These are phyloP conservation scores for Ylistrum balloti DNA, from an alignment of 1,140 invertebrate genomes.

Conservation along the genomic window DNA sequence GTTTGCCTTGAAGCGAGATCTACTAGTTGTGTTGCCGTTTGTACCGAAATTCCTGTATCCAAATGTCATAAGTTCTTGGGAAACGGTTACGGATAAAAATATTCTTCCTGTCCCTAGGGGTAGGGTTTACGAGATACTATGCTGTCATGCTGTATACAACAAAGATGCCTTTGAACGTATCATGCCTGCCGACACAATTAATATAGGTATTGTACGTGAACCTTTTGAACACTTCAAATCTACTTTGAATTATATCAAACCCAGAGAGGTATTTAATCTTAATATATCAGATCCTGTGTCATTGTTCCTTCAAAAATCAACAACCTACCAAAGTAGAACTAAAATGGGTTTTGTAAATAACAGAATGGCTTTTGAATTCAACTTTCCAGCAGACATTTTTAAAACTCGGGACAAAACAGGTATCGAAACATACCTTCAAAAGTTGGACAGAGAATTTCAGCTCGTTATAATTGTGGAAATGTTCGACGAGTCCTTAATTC, in stretches of 20 bases:
- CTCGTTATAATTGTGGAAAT: constrained; percentile 84
- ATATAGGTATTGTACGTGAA: constrained; percentile 68
- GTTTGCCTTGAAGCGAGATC: constrained; percentile 55
- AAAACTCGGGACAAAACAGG: constrained; percentile 54
- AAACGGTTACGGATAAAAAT: constrained; percentile 41
- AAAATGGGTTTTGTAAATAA: constrained; percentile 66
- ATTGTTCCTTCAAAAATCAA: constrained; percentile 58
- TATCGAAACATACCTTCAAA: constrained; percentile 60
- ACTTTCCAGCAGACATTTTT: constrained; percentile 55
- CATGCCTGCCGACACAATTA: constrained; percentile 60
- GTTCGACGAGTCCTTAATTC: constrained; percentile 84
- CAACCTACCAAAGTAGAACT: constrained; percentile 52
- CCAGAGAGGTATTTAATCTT: constrained; percentile 32
- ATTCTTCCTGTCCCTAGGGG: neutral
- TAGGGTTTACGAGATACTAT: constrained; percentile 62
- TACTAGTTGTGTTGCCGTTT: constrained; percentile 53
- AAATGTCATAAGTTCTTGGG: neutral
- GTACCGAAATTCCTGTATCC: constrained; percentile 15
- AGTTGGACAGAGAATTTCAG: constrained; percentile 79
- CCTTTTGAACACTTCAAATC: constrained; percentile 70
- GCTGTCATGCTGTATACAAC: constrained; percentile 67
- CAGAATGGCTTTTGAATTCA: constrained; percentile 70
- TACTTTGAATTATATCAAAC: constrained; percentile 41
- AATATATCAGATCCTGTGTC: constrained; percentile 16
- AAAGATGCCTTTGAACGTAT: constrained; percentile 46